A percentile compares a stretch with the other conserved stretches of the same genome.
phyloP scores from a whole-genome alignment of 2,888 invertebrate species.

The Suillia variegata region DNA sequence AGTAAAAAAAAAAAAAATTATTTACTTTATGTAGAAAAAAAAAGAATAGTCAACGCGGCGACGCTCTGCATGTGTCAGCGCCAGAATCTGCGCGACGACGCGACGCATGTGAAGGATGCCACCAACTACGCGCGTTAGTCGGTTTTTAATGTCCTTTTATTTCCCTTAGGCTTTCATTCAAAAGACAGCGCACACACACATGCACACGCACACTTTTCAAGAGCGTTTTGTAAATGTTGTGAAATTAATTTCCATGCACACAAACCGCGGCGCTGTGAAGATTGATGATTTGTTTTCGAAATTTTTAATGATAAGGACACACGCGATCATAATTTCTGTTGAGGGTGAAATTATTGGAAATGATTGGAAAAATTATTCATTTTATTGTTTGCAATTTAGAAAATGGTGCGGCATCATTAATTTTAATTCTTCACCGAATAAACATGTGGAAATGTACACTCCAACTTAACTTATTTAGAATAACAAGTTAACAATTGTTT shows the following conservation, averaged over 20 bases:
- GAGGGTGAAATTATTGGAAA: background rate
- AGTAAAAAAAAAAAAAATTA: constrained; percentile 5
- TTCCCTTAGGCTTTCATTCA: background rate
- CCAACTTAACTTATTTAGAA: too few species aligned
- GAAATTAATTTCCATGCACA: constrained; percentile 29
- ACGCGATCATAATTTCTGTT: constrained; percentile 40
- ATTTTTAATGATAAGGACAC: constrained; percentile 31
- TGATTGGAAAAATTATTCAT: constrained; percentile 43
- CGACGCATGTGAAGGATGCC: constrained; percentile 48
- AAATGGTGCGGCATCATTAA: background rate
- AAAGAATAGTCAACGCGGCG: constrained; percentile 33
- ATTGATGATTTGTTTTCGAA: constrained; percentile 52
- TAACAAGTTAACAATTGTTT: too few species aligned
- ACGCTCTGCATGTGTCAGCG: constrained; percentile 51
- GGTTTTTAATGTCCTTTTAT: background rate
- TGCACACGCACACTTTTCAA: background rate
- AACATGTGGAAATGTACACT: too few species aligned
- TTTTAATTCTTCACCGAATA: background rate
- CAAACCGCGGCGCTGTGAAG: constrained; percentile 37
- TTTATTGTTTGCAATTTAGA: constrained; percentile 36
- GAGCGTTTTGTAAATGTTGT: background rate
- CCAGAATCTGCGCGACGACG: constrained; percentile 40
- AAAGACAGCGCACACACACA: background rate
- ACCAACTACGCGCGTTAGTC: background rate
- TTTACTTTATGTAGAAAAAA: too few species aligned